phyloP scores from a whole-genome alignment of 2,113 vertebrate species.

The Hyla sarda region DNA sequence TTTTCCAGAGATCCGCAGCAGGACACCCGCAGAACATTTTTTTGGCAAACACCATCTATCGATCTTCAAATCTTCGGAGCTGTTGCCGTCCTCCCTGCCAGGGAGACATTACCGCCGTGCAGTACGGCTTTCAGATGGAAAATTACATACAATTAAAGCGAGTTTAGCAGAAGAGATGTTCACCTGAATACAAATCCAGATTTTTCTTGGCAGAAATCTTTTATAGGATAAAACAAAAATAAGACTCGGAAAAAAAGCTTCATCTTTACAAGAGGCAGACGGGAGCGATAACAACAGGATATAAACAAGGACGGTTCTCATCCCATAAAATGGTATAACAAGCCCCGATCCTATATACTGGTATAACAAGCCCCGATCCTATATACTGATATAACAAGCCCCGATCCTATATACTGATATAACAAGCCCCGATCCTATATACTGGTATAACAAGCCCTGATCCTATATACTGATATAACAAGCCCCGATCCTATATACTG shows the following conservation, averaged over 20 bases:
- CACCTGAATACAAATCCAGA: not conserved
- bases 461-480: no score
- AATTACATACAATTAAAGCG: conserved; percentile 30
- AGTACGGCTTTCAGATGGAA: not conserved
- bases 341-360: no score
- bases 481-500: no score
- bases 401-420: no score
- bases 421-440: no score
- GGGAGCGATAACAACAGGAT: not conserved
- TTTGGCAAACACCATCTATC: conserved; percentile 34
- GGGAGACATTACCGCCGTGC: not conserved
- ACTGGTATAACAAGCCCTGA: no score
- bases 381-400: no score
- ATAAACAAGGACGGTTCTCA: not conserved
- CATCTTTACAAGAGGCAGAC: not conserved
- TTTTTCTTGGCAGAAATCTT: not conserved
- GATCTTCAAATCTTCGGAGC: conserved; percentile 24
- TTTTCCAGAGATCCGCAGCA: conserved; percentile 12
- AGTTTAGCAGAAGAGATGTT: conserved; percentile 26
- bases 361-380: no score
- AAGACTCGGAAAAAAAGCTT: not conserved
- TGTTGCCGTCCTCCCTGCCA: conserved; percentile 10
- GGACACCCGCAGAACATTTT: not conserved
- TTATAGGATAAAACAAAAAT: not conserved
- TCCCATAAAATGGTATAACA: not conserved